Evolutionary conservation across 2,888 invertebrate genomes (phyloP).

Genomic region (Amitus sp.): DNA sequence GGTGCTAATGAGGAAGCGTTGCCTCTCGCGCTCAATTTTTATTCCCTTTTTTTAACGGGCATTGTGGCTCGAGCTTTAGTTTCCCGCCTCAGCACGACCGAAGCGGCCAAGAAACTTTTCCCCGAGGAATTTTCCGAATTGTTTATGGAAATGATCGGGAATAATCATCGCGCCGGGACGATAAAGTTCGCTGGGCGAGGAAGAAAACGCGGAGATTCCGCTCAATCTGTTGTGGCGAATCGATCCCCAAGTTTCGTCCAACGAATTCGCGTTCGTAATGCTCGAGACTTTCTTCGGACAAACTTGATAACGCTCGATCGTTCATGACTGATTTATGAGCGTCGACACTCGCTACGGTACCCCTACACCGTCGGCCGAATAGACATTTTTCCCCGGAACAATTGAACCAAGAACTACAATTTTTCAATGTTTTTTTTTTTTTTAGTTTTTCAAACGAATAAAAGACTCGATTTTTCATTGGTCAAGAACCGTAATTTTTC

Average conservation of each 20-base stretch:
- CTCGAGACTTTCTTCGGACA: background rate
- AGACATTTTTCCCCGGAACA: background rate
- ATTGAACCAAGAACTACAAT: too few relatives aligned
- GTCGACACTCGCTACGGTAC: background rate
- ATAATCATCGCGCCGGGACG: background rate
- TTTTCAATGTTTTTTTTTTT: too few relatives aligned
- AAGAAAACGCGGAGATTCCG: background rate
- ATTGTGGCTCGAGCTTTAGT: background rate
- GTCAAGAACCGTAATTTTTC: too few relatives aligned
- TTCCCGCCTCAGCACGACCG: background rate
- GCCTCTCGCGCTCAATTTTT: too few relatives aligned
- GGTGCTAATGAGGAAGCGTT: too few relatives aligned
- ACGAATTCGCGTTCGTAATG: too few relatives aligned
- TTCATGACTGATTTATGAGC: background rate
- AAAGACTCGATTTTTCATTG: too few relatives aligned
- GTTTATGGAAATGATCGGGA: background rate
- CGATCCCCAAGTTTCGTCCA: background rate
- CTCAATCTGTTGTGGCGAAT: background rate
- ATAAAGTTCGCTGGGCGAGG: background rate
- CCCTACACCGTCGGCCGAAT: background rate
- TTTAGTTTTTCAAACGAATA: too few relatives aligned
- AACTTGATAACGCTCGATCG: background rate
- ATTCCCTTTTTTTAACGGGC: background rate
- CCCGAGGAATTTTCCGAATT: slow-evolving; percentile 1
- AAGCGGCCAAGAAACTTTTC: background rate